phyloP scores from a whole-genome alignment of 2,113 vertebrate genomes.

The Andinoacara biseriatus region DNA sequence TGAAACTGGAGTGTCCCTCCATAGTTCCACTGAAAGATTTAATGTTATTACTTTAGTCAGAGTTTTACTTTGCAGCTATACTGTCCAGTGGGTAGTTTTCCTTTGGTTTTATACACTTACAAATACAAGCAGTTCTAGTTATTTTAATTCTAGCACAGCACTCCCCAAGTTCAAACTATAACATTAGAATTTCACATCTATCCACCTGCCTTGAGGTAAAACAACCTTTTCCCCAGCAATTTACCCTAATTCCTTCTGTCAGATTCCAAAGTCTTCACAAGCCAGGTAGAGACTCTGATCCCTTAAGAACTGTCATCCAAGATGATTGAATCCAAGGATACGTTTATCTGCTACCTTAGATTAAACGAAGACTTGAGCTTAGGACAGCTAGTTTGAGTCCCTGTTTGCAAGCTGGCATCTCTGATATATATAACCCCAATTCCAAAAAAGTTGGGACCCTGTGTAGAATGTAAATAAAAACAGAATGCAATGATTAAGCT shows the following conservation, averaged over 20 bases:
- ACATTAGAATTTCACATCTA: constrained; percentile 7
- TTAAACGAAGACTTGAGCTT: neutral
- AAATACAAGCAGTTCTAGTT: neutral
- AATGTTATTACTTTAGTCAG: neutral
- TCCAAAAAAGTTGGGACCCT: neutral
- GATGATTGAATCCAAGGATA: neutral
- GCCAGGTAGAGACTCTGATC: neutral
- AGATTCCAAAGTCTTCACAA: constrained; percentile 6
- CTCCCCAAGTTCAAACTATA: neutral
- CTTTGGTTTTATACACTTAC: neutral
- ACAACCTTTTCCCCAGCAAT: neutral
- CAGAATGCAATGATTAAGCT: neutral
- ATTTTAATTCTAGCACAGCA: neutral
- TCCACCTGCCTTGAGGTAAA: neutral
- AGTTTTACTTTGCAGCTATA: neutral
- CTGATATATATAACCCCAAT: neutral
- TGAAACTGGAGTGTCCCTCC: too few species aligned
- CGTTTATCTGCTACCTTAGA: neutral
- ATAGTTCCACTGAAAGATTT: neutral
- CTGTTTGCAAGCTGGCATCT: neutral
- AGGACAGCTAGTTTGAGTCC: neutral
- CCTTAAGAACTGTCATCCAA: constrained; percentile 2
- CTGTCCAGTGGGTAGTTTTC: neutral
- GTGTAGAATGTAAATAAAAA: neutral
- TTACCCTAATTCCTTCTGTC: constrained; percentile 7